These are phyloP conservation scores for Drosophila kurseongensis DNA, from an alignment of 1,140 invertebrate genomes.

Conservation along the genomic window DNA sequence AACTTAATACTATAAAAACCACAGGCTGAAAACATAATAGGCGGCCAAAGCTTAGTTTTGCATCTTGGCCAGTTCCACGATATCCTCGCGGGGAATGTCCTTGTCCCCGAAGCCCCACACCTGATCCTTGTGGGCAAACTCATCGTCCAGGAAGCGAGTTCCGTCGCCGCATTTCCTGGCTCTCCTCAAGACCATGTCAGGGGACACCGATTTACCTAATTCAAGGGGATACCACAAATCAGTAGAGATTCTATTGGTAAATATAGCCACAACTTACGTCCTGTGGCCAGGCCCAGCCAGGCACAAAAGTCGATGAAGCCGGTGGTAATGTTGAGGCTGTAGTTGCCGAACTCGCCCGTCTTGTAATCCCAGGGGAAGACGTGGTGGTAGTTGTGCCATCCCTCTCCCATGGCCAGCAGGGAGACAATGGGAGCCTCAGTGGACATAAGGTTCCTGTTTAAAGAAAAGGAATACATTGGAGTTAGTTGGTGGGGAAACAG, in stretches of 20 bases:
- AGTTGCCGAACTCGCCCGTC: constrained; percentile 91
- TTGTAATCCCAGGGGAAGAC: constrained; percentile 92
- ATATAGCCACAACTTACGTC: constrained; percentile 85
- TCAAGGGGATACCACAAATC: not conserved
- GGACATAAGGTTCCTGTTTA: constrained; percentile 88
- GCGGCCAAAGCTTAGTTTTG: constrained; percentile 52
- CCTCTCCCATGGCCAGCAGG: constrained; percentile 91
- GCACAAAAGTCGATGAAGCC: constrained; percentile 90
- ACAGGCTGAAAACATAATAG: constrained; percentile 41
- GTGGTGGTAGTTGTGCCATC: constrained; percentile 98
- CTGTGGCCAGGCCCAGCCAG: constrained; percentile 90
- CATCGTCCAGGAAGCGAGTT: constrained; percentile 80
- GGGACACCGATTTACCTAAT: constrained; percentile 87
- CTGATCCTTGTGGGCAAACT: constrained; percentile 74
- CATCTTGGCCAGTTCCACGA: constrained; percentile 85
- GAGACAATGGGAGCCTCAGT: constrained; percentile 90
- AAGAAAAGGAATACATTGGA: not conserved
- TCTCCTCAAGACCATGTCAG: constrained; percentile 87
- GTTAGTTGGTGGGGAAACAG: not conserved
- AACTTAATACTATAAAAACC: constrained; percentile 60
- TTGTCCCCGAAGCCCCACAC: constrained; percentile 87
- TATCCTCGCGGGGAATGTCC: constrained; percentile 86
- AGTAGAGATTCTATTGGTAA: not conserved
- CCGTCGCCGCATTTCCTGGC: constrained; percentile 89
- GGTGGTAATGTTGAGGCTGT: constrained; percentile 89